These are phyloP conservation scores for Teinopalpus imperialis DNA, from an alignment of 2,888 invertebrate genomes.

Conservation along the genomic window DNA sequence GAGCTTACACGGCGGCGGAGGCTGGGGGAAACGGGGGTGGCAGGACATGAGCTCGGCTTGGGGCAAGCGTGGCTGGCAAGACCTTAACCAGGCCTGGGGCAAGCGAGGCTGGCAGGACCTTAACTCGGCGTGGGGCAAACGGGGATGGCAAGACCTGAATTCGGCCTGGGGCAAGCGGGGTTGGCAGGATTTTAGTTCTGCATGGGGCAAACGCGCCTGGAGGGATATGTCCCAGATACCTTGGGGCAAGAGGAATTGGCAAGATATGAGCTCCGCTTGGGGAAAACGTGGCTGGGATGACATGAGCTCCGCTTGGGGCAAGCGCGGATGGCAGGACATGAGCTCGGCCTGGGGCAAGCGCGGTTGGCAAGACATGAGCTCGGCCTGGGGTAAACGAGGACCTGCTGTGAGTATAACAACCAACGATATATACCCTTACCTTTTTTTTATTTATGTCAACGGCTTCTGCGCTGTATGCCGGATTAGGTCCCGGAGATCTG, in stretches of 20 bases:
- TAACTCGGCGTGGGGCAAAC: slow-evolving; percentile 80
- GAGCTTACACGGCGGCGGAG: slow-evolving; percentile 79
- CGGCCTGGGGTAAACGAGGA: slow-evolving; percentile 78
- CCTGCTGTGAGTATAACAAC: slow-evolving; percentile 11
- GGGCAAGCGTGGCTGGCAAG: slow-evolving; percentile 83
- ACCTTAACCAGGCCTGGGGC: slow-evolving; percentile 78
- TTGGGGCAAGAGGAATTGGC: slow-evolving; percentile 83
- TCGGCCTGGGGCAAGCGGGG: slow-evolving; percentile 82
- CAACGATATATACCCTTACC: too few relatives aligned
- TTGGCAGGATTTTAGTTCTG: slow-evolving; percentile 77
- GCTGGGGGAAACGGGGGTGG: slow-evolving; percentile 82
- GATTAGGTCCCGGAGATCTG: too few relatives aligned
- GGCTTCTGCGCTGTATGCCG: too few relatives aligned
- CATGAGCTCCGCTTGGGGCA: slow-evolving; percentile 74
- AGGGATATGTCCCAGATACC: slow-evolving; percentile 76
- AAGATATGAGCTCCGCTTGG: slow-evolving; percentile 61
- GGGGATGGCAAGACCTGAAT: slow-evolving; percentile 82
- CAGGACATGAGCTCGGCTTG: slow-evolving; percentile 74
- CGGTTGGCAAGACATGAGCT: slow-evolving; percentile 79
- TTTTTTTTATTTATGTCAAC: too few relatives aligned
- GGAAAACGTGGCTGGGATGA: slow-evolving; percentile 79
- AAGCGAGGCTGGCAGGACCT: slow-evolving; percentile 78
- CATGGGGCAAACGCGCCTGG: slow-evolving; percentile 84
- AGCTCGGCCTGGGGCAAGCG: slow-evolving; percentile 81
- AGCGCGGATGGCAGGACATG: slow-evolving; percentile 81